Evolutionary conservation across 2,888 invertebrate genomes (phyloP), one percentile per base, ranked within the genome.

Genomic region (Choristoneura rosaceana): DNA sequence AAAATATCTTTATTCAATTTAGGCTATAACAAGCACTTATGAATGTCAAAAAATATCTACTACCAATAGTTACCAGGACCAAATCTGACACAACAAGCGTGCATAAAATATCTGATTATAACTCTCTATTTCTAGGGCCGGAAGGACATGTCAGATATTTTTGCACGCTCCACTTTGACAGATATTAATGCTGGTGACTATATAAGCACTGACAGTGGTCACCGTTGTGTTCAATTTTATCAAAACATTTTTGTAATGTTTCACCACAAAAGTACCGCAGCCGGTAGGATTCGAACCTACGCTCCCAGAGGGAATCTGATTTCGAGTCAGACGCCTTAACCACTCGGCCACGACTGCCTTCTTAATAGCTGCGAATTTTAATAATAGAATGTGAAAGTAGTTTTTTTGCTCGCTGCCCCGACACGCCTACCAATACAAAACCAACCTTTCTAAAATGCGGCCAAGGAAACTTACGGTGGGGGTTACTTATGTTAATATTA

Each of bases 261-360:
- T 3, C 38, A 38, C 7, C 38, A n/a, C 52, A 61, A 61, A 61
- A 61, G 4, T 41, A 83, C 58, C 96, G 96, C 96, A 96, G 96
- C 95, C 96, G 96, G 96, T 96, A 96, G 96, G 96, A 96, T 95
- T 96, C 96, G 96, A 96, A 96, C 96, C 96, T 96, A 96, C 96
- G 96, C 96, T 96, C 96, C 96, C 96, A 96, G 96, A 96, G 96
- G 96, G 96, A 96, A 96, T 95, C 95, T 95, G 96, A 96, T 96
- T 96, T 96, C 96, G 95, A 96, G 96, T 96, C 96, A 96, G 95
- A 95, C 96, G 95, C 95, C 95, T 95, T 95, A 95, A 95, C 95
- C 95, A 95, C 95, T 95, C 95, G 96, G 95, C 96, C 95, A 96
- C 95, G 95, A 95, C 95, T 95, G 95, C 95, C n/a, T 59, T 33